Evolutionary conservation across 2,113 vertebrate genomes (phyloP).

Genomic region (Neotragus moschatus): DNA sequence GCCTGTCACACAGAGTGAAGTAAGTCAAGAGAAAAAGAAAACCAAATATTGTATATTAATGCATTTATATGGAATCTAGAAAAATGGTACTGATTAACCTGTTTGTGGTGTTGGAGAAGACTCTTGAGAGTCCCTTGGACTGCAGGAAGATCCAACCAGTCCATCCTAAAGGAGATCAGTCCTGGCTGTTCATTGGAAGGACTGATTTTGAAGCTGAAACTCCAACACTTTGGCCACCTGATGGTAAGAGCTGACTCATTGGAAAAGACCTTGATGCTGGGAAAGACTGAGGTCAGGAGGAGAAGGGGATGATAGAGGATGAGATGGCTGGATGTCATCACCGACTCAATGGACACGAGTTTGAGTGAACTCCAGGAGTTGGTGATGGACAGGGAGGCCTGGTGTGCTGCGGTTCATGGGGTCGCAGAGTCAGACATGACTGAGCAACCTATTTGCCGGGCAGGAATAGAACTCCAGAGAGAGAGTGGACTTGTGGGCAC

Average conservation of each 20-base stretch:
- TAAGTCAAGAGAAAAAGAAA: neutral
- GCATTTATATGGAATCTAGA: neutral
- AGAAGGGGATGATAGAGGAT: neutral
- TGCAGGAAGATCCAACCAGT: neutral
- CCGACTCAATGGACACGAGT: accelerated
- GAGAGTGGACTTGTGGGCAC: neutral
- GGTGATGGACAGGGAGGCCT: neutral
- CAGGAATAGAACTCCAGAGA: neutral
- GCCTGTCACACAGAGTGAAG: neutral
- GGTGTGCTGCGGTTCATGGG: accelerated
- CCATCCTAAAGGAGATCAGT: neutral
- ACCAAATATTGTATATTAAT: neutral
- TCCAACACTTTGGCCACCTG: neutral
- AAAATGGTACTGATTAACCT: neutral
- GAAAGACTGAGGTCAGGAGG: neutral
- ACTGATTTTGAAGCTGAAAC: neutral
- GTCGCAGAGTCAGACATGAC: neutral
- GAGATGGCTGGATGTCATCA: neutral
- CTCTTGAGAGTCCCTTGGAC: neutral
- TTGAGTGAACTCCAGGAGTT: neutral
- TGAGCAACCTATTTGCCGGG: neutral
- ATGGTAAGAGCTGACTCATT: neutral
- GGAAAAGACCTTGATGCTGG: neutral
- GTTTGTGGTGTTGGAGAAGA: neutral
- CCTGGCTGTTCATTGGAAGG: neutral